phyloP scores from a whole-genome alignment of 1,140 invertebrate species.

The Saccostrea glomerata region DNA sequence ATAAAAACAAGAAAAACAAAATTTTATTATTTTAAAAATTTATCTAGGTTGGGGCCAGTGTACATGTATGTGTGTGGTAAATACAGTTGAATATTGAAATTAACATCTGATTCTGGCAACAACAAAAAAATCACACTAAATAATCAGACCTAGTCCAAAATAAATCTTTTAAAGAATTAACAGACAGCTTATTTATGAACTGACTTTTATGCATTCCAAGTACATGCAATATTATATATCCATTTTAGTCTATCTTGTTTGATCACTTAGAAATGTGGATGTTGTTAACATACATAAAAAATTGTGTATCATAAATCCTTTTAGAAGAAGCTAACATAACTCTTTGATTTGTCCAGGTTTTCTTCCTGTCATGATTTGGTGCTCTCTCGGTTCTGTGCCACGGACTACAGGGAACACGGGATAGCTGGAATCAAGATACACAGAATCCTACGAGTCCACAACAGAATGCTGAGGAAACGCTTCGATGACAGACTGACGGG shows the following conservation, averaged over 20 bases:
- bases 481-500: slow-evolving; percentile 76
- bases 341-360: slow-evolving; percentile 70
- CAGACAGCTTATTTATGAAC: too few relatives aligned
- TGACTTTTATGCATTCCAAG: too few relatives aligned
- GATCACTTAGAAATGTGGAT: not conserved
- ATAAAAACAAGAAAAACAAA: too few relatives aligned
- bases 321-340: not conserved
- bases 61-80: too few relatives aligned
- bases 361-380: slow-evolving; percentile 78
- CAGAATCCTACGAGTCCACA: slow-evolving; percentile 75
- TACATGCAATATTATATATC: too few relatives aligned
- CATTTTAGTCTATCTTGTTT: not conserved
- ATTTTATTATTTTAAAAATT: too few relatives aligned
- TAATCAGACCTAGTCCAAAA: too few relatives aligned
- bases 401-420: slow-evolving; percentile 72
- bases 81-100: too few relatives aligned
- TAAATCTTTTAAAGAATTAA: too few relatives aligned
- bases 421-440: slow-evolving; percentile 76
- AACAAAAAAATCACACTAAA: too few relatives aligned
- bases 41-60: too few relatives aligned
- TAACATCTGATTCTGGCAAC: too few relatives aligned
- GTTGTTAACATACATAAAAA: not conserved
- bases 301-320: not conserved
- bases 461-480: slow-evolving; percentile 73
- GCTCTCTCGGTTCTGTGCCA: slow-evolving; percentile 78